Conservation (phyloP, 1,140 invertebrate species). For the Drosophila guanche region DNA sequence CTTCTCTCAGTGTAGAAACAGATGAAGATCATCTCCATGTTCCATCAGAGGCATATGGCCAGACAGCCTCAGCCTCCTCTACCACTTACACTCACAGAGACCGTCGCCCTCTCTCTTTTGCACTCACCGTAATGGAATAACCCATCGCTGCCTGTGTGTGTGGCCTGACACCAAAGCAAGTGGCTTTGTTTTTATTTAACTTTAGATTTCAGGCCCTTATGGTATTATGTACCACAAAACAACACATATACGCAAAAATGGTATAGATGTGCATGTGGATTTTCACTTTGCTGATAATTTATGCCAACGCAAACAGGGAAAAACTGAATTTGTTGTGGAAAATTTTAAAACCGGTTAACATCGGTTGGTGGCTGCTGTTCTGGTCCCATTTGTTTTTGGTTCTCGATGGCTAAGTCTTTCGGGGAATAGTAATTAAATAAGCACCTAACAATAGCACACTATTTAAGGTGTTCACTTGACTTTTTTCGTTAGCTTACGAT, state of each 20-base stretch:
- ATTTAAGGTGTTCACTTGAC: background rate
- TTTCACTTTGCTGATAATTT: constrained; percentile 24
- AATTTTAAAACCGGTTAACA: constrained; percentile 40
- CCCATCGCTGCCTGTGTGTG: constrained; percentile 48
- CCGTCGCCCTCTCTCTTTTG: background rate
- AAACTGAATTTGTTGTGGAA: constrained; percentile 20
- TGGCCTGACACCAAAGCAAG: background rate
- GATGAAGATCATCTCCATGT: no score
- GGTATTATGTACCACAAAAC: constrained; percentile 3
- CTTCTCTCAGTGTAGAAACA: no score
- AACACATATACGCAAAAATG: constrained; percentile 20
- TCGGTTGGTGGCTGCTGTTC: constrained; percentile 15
- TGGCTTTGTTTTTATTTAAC: constrained; percentile 30
- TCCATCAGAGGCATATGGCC: background rate
- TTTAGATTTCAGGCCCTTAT: background rate
- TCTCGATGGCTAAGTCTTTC: constrained; percentile 21
- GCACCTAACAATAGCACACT: constrained; percentile 7
- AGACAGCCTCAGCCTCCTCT: background rate
- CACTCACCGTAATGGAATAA: constrained; percentile 71
- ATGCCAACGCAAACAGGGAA: constrained; percentile 14
- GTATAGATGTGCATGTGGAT: constrained; percentile 17
- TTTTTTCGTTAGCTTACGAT: no score
- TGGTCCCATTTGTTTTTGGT: constrained; percentile 37
- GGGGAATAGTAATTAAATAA: constrained; percentile 39
- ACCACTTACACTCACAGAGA: no score